Evolutionary conservation across 2,113 vertebrate genomes (phyloP).

Genomic region (Taurulus bubalis): DNA sequence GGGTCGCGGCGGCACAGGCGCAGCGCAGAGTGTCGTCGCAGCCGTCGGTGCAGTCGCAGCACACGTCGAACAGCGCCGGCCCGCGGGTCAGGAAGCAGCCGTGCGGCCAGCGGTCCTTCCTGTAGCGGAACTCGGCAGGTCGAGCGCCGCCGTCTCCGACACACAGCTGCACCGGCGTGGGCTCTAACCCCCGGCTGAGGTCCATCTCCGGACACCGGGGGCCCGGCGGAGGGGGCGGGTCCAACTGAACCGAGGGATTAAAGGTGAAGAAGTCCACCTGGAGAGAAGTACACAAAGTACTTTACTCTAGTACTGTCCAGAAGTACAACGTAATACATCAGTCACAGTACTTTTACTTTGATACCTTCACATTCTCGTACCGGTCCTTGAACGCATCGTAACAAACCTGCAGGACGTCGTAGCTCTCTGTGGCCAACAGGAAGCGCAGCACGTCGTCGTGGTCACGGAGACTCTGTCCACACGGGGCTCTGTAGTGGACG

Average conservation of each 20-base stretch:
- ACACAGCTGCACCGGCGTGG: slow-evolving; percentile 87
- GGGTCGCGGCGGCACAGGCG: slow-evolving; percentile 86
- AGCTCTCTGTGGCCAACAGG: slow-evolving; percentile 86
- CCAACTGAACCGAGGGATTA: slow-evolving; percentile 84
- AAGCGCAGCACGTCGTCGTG: slow-evolving; percentile 87
- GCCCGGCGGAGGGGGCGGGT: slow-evolving; percentile 54
- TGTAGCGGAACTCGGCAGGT: slow-evolving; percentile 90
- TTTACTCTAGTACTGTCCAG: too few species aligned
- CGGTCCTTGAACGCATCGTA: background rate
- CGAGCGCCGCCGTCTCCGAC: slow-evolving; percentile 75
- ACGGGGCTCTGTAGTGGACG: slow-evolving; percentile 91
- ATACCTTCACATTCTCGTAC: background rate
- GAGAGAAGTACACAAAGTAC: background rate
- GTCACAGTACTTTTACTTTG: background rate
- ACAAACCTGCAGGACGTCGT: slow-evolving; percentile 82
- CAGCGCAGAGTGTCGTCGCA: slow-evolving; percentile 86
- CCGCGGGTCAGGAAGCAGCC: slow-evolving; percentile 87
- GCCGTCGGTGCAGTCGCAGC: slow-evolving; percentile 91
- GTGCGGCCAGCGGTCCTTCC: slow-evolving; percentile 90
- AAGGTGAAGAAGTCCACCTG: slow-evolving; percentile 92
- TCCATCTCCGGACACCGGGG: slow-evolving; percentile 81
- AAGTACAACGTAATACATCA: background rate
- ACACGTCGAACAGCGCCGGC: slow-evolving; percentile 80
- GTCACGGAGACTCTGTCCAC: slow-evolving; percentile 87
- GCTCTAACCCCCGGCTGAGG: slow-evolving; percentile 89